Percentiles rank a stretch among this genome's conserved stretches.
Conservation (phyloP, 1,140 invertebrate species). For the Neodiprion lecontei region DNA sequence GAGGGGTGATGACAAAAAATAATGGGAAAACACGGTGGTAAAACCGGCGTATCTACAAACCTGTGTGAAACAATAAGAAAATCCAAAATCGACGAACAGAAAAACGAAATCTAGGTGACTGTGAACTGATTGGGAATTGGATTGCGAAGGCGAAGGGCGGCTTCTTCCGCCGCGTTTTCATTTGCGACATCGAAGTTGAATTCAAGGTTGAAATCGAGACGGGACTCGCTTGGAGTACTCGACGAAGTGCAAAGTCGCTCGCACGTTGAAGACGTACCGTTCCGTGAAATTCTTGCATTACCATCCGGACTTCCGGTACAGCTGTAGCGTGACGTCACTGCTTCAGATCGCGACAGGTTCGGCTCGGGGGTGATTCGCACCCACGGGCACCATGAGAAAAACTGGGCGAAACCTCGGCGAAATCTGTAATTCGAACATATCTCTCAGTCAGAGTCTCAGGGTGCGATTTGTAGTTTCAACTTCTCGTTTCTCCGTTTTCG, state of each 20-base stretch:
- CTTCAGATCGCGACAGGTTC: constrained; percentile 62
- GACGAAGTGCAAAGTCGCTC: constrained; percentile 36
- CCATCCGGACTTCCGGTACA: constrained; percentile 74
- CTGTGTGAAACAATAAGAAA: constrained; percentile 6
- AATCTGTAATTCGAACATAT: constrained; percentile 68
- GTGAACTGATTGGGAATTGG: neutral
- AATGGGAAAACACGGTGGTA: neutral
- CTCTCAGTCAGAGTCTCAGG: neutral
- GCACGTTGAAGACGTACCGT: constrained; percentile 65
- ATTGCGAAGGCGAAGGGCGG: neutral
- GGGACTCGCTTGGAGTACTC: constrained; percentile 43
- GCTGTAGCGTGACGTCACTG: constrained; percentile 73
- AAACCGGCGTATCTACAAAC: neutral
- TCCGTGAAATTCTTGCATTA: constrained; percentile 72
- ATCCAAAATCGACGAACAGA: constrained; percentile 2
- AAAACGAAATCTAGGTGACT: constrained; percentile 4
- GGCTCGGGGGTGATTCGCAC: constrained; percentile 72
- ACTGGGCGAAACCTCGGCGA: constrained; percentile 85
- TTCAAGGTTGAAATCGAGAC: constrained; percentile 30
- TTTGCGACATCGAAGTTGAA: constrained; percentile 19
- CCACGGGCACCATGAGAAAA: constrained; percentile 83
- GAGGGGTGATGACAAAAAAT: no score
- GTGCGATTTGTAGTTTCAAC: neutral
- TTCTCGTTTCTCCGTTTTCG: no score
- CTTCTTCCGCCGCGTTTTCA: constrained; percentile 25